Percentiles rank a stretch among this genome's conserved stretches.
These are phyloP conservation scores for Stictonetta naevosa DNA, from an alignment of 2,113 vertebrate species.

Conservation along the genomic window DNA sequence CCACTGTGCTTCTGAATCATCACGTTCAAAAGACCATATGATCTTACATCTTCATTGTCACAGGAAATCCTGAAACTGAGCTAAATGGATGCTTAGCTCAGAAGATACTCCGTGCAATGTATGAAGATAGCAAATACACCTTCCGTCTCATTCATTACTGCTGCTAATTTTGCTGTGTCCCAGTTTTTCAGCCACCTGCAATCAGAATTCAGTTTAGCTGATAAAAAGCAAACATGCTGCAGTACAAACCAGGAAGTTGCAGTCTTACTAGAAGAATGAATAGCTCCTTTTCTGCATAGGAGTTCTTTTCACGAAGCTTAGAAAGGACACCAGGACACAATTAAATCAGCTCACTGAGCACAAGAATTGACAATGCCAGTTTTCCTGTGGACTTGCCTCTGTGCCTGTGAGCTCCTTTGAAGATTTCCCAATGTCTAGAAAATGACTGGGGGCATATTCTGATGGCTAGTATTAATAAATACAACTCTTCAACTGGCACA, in stretches of 20 bases:
- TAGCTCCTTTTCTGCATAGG: neutral
- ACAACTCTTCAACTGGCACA: neutral
- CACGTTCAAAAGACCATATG: accelerated
- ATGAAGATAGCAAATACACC: neutral
- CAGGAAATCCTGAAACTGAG: neutral
- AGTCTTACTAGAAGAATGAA: neutral
- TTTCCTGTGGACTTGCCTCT: neutral
- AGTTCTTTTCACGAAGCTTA: neutral
- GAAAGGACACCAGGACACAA: neutral
- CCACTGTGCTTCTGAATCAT: accelerated
- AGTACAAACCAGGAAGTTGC: neutral
- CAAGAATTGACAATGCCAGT: neutral
- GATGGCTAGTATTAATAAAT: neutral
- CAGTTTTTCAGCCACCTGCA: neutral
- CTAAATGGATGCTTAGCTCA: neutral
- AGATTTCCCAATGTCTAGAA: neutral
- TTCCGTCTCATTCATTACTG: neutral
- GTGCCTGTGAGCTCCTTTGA: neutral
- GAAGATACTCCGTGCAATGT: neutral
- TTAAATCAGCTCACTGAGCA: neutral
- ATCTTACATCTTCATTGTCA: neutral
- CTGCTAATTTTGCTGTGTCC: neutral
- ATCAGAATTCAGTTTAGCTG: neutral
- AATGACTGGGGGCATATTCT: neutral
- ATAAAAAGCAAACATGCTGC: neutral